These are phyloP conservation scores for Eulemur coronatus DNA, from an alignment of 2,797 vertebrate species.

Conservation along the genomic window DNA sequence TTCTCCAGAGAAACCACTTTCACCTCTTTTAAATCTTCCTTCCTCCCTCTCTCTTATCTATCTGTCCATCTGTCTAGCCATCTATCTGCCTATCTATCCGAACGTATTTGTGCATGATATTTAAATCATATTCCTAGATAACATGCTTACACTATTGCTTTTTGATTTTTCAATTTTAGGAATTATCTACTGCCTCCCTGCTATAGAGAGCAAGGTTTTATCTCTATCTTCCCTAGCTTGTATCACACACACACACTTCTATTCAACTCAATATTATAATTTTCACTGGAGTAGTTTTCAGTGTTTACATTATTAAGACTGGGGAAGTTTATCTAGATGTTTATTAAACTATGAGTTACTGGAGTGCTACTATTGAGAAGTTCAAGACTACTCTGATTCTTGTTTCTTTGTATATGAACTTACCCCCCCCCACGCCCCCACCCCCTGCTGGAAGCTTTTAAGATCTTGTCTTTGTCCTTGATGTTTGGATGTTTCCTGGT, in stretches of 20 bases:
- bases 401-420: background rate
- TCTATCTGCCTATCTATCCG: background rate
- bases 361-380: background rate
- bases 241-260: background rate
- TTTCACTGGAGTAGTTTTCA: background rate
- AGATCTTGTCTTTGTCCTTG: background rate
- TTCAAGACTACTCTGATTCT: background rate
- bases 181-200: background rate
- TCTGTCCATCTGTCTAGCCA: background rate
- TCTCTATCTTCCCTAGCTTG: background rate
- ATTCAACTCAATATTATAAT: background rate
- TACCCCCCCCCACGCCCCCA: accelerated
- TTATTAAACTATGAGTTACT: background rate
- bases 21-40: background rate
- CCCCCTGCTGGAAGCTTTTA: background rate
- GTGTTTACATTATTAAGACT: background rate
- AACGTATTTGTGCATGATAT: background rate
- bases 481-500: background rate
- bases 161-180: background rate
- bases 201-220: background rate
- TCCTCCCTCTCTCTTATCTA: background rate
- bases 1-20: background rate
- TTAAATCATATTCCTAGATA: background rate
- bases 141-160: background rate
- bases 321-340: background rate